Evolutionary conservation across 2,888 invertebrate species (phyloP).

Genomic region (Heteropelma amictum): DNA sequence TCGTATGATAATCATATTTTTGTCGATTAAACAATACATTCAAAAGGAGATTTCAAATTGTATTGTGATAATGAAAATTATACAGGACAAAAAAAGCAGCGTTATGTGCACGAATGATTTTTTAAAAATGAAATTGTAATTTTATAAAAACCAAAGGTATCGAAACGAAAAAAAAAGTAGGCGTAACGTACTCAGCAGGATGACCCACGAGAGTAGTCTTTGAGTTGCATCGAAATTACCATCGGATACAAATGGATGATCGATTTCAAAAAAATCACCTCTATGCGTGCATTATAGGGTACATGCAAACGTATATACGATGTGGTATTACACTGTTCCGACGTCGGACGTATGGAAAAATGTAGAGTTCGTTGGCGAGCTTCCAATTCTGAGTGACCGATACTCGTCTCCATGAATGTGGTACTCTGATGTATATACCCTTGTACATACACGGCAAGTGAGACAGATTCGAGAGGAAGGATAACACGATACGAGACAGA

Average conservation of each 20-base stretch:
- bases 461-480: constrained; percentile 35
- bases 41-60: too few relatives aligned
- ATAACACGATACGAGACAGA: constrained; percentile 33
- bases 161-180: neutral
- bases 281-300: constrained; percentile 14
- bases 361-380: constrained; percentile 55
- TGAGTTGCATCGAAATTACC: neutral
- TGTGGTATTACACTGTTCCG: constrained; percentile 15
- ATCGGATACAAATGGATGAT: neutral
- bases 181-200: neutral
- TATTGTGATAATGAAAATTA: too few relatives aligned
- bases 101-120: too few relatives aligned
- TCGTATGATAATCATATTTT: too few relatives aligned
- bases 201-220: neutral
- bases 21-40: too few relatives aligned
- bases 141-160: neutral
- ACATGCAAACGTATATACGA: constrained; percentile 5
- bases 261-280: constrained; percentile 4
- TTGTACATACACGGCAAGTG: constrained; percentile 1
- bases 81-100: too few relatives aligned
- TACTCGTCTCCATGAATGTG: constrained; percentile 53
- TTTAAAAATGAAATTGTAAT: too few relatives aligned
- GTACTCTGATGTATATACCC: constrained; percentile 2
- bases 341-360: constrained; percentile 55
- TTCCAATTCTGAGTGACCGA: constrained; percentile 56